Conservation (phyloP, 2,888 invertebrate genomes). For the Heliconius cydno region DNA sequence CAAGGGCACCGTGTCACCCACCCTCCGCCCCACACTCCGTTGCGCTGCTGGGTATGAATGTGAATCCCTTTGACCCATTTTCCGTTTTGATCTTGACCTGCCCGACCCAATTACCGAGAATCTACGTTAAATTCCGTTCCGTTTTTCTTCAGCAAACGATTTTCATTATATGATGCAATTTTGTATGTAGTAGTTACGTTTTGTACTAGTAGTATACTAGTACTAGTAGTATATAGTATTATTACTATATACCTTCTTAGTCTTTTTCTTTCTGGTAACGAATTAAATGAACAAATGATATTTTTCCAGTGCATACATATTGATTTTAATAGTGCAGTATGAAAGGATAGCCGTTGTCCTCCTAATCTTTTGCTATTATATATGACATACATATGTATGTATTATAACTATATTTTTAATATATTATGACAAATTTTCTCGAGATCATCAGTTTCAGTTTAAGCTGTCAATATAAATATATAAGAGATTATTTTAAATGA, state of each 20-base stretch:
- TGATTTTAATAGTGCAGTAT: neutral
- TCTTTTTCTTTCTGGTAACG: neutral
- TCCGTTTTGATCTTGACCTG: constrained; percentile 70
- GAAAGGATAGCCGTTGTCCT: too few species aligned
- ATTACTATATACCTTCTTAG: too few species aligned
- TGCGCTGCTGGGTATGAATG: constrained; percentile 56
- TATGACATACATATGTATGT: neutral
- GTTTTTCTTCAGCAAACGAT: neutral
- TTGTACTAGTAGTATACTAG: neutral
- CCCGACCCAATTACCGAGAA: constrained; percentile 45
- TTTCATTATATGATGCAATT: constrained; percentile 3
- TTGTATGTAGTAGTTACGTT: neutral
- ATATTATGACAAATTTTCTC: neutral
- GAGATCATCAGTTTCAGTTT: constrained; percentile 31
- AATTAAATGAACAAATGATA: neutral
- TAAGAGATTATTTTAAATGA: constrained; percentile 47
- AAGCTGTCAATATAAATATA: constrained; percentile 34
- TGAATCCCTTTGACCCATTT: constrained; percentile 72
- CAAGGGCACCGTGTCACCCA: constrained; percentile 54
- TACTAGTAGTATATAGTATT: neutral
- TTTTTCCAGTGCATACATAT: neutral
- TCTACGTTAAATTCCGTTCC: neutral
- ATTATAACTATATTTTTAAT: neutral
- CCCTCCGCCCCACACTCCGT: constrained; percentile 28
- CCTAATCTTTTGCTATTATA: neutral